phyloP scores from a whole-genome alignment of 1,140 invertebrate genomes.

The Phymastichus coffea region DNA sequence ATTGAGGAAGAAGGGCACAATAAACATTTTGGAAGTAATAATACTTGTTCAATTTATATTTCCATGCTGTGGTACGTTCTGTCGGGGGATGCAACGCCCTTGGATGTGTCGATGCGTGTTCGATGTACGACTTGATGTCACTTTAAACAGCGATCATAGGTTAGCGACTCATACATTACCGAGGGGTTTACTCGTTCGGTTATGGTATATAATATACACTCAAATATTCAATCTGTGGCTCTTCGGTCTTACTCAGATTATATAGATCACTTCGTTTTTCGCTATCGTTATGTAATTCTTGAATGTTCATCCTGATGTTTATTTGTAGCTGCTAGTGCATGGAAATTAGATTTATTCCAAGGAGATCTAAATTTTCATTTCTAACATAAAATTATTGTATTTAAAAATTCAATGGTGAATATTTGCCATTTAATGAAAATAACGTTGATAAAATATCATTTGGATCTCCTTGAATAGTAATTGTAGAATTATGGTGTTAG shows the following conservation, averaged over 20 bases:
- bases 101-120: constrained; percentile 51
- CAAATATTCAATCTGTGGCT: too few relatives aligned
- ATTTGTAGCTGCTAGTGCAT: constrained; percentile 1
- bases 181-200: constrained; percentile 40
- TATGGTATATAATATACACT: constrained; percentile 42
- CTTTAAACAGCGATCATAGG: constrained; percentile 57
- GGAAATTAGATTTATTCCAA: constrained; percentile 1
- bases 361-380: constrained; percentile 9
- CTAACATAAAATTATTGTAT: too few relatives aligned
- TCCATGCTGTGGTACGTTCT: constrained; percentile 55
- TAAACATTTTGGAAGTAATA: constrained; percentile 35
- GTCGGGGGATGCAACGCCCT: constrained; percentile 52
- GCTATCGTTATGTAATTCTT: constrained; percentile 6
- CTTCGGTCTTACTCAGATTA: too few relatives aligned
- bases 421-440: too few relatives aligned
- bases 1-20: constrained; percentile 14
- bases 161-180: constrained; percentile 52
- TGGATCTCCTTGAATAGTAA: too few relatives aligned
- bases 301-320: background rate
- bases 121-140: constrained; percentile 54
- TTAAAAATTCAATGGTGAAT: too few relatives aligned
- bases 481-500: too few relatives aligned
- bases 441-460: too few relatives aligned
- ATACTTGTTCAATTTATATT: constrained; percentile 43
- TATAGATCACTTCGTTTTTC: too few relatives aligned